Base-by-base conservation (phyloP, 2,797 vertebrate genomes). In the Sebastes kiyomatsui region DNA sequence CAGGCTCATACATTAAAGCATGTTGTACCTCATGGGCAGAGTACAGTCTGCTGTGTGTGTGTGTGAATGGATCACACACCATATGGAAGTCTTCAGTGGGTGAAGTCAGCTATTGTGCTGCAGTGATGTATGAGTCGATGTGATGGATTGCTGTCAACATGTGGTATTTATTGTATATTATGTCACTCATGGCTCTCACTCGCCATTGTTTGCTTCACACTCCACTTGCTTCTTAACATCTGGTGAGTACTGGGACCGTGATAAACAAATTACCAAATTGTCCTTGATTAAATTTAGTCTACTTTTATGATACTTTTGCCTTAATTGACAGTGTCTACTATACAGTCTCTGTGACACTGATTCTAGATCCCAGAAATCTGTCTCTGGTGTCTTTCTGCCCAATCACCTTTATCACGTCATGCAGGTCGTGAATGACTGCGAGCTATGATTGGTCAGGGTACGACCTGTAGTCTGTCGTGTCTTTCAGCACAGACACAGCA, bases 121-220 rank as follows among this genome's bases (percentile, higher is more conserved):
- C n/a, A 58, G 62, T 82, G 74, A 84, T 86, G 83, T 71, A 83
- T 54, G 77, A 79, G 81, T 66, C 32, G 64, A 30, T 80, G 35
- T 83, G 79, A 88, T 82, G 83, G 82, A 88, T 72, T 69, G 78
- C 75, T 80, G 87, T 87, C 83, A 77, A 84, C 84, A 88, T 75
- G 60, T 80, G 77, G 87, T 70, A 75, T 85, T 77, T 80, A 79
- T 79, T 82, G 75, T 77, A 46, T 79, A 60, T 67, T 74, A 62
- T 84, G 80, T 82, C 86, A 85, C 75, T 80, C 72, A 38, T 69
- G n/a, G 38, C 55, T 74, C 67, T 66, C 52, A 4, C 20, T 75
- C 46, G 30, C 64, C 58, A 75, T 88, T 87, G 84, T 84, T 79
- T 75, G 32, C 49, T 61, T 85, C 83, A 74, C 77, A 67, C 72